Base-by-base conservation (phyloP, 2,113 vertebrate species). In the Motacilla tschutschensis region DNA sequence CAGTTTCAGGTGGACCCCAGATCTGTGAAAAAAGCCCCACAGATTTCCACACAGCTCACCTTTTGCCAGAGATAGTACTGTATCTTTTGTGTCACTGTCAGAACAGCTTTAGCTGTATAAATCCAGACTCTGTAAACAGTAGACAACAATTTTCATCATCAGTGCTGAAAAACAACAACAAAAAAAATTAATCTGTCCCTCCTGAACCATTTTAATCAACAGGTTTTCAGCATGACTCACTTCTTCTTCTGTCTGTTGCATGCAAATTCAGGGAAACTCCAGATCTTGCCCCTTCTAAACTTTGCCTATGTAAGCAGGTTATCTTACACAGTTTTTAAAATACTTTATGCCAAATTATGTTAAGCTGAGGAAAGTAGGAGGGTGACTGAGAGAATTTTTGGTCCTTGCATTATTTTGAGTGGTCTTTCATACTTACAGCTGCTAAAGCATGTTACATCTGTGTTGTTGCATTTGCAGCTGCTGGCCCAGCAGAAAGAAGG, bases 381-480 rank as follows among this genome's bases (percentile, higher is more conserved):
- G 19, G 8, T 17, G 7, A 33, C 22, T 14, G 17, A 16, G 9
- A 48, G 7, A 36, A 41, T 57, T 25, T 75, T 15, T 41, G 10
- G 18, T 69, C 33, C 43, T 60, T 35, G 18, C 16, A 87, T 58
- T 48, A 43, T 85, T 91, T 54, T 55, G 41, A 22, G 8, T 33
- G 29, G 9, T 66, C 14, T 80, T 78, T 55, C 2, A 1, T 1
- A 1, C 26, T 57, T 55, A 65, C 0, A 5, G 21, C 16, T 43
- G 26, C 35, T 71, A 75, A 63, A 21, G 18, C 0, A 1, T 28
- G 14, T 51, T 47, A 33, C 7, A 40, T 54, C 28, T 87, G 7
- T 12, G 4, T 17, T n/a, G 17, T 2, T 38, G 16, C 62, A 26
- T 2, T 9, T 53, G 67, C 26, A 65, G 62, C 40, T 73, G 43